These are phyloP conservation scores for Leptinotarsa undecemlineata DNA, from an alignment of 1,140 invertebrate genomes.

Conservation along the genomic window DNA sequence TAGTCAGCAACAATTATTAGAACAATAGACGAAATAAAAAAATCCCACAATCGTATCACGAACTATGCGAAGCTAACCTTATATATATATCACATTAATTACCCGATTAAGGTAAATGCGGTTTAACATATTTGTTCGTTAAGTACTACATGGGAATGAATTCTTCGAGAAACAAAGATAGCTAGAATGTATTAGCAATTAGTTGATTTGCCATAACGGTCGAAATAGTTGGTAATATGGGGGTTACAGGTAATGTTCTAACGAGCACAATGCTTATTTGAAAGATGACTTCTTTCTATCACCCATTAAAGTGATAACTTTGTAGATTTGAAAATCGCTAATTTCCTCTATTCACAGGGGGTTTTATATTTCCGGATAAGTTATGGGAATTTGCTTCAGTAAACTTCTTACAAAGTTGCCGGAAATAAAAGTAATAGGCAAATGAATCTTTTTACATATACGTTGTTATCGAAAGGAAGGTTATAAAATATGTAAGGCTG, in stretches of 20 bases:
- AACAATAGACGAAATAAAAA: not conserved
- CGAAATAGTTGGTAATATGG: not conserved
- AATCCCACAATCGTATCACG: not conserved
- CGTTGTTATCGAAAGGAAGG: too few relatives aligned
- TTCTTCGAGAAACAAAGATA: not conserved
- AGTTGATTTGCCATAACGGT: conserved; percentile 2
- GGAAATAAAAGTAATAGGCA: too few relatives aligned
- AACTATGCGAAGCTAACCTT: not conserved
- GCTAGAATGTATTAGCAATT: not conserved
- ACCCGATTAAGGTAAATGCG: not conserved
- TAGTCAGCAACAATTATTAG: not conserved
- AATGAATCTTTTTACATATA: too few relatives aligned
- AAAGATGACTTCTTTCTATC: too few relatives aligned
- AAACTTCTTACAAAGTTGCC: too few relatives aligned
- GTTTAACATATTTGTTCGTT: conserved; percentile 1
- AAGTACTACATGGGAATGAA: conserved; percentile 3
- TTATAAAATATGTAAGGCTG: too few relatives aligned
- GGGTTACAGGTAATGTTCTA: not conserved
- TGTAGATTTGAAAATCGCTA: too few relatives aligned
- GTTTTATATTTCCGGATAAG: too few relatives aligned
- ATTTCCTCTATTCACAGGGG: too few relatives aligned
- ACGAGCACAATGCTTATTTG: not conserved
- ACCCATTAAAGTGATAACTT: too few relatives aligned
- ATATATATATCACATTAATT: not conserved
- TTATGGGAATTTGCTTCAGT: too few relatives aligned